These are phyloP conservation scores for Drosophila sordidula DNA, from an alignment of 2,888 invertebrate species.

Conservation along the genomic window DNA sequence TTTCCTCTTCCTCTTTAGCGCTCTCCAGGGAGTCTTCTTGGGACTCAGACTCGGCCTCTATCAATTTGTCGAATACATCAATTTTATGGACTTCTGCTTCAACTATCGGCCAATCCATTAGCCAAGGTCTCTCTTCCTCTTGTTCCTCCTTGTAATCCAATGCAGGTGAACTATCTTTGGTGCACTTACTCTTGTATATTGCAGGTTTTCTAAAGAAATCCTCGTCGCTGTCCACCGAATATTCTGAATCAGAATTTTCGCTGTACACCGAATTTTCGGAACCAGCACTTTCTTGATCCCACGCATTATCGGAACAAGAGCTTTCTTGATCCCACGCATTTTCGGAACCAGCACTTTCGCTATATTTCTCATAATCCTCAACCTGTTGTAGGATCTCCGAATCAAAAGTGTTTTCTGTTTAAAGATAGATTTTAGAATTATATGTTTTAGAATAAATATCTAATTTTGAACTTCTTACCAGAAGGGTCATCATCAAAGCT, in stretches of 20 bases:
- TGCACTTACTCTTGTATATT: neutral
- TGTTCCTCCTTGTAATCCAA: neutral
- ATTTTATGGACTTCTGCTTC: slow-evolving; percentile 18
- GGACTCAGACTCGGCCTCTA: neutral
- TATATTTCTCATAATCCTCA: no score
- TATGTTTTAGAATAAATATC: no score
- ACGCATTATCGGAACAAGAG: no score
- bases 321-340: neutral
- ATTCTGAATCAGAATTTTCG: neutral
- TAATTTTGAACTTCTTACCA: neutral
- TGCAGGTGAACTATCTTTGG: rapidly evolving
- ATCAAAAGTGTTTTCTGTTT: neutral
- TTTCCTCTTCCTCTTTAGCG: neutral
- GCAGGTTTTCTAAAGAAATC: slow-evolving; percentile 20
- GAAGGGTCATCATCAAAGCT: no score
- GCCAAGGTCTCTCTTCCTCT: slow-evolving; percentile 1
- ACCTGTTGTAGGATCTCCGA: no score
- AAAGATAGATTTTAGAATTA: neutral
- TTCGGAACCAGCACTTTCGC: neutral
- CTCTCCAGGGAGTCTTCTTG: neutral
- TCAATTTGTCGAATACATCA: slow-evolving; percentile 9
- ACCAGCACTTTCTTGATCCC: neutral
- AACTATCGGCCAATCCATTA: neutral
- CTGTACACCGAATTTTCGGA: neutral
- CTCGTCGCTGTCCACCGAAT: slow-evolving; percentile 8